phyloP scores from a whole-genome alignment of 1,140 invertebrate species.

The Gerris buenoi region DNA sequence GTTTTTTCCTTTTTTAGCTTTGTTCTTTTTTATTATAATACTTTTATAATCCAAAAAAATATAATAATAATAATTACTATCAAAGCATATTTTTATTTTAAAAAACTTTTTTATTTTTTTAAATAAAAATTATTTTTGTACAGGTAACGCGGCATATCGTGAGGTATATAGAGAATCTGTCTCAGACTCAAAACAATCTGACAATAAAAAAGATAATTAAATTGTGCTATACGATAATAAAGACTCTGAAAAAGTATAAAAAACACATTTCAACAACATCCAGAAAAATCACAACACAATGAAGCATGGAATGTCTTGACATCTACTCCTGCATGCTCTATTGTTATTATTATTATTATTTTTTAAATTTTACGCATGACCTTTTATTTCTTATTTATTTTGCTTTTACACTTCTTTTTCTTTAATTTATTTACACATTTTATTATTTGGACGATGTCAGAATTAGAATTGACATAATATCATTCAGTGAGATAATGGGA shows the following conservation, averaged over 20 bases:
- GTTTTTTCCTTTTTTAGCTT: not conserved
- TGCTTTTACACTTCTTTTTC: too few relatives aligned
- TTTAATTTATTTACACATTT: too few relatives aligned
- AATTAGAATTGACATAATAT: too few relatives aligned
- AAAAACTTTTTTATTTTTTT: not conserved
- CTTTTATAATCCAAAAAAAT: not conserved
- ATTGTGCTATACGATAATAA: not conserved
- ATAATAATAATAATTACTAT: not conserved
- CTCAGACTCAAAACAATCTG: not conserved
- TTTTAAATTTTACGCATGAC: too few relatives aligned
- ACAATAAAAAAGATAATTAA: not conserved
- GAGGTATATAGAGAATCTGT: not conserved
- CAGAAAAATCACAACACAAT: not conserved
- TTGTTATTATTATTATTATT: not conserved
- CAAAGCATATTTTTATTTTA: not conserved
- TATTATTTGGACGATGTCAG: too few relatives aligned
- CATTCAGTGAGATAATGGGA: too few relatives aligned
- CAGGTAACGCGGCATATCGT: not conserved
- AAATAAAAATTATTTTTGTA: not conserved
- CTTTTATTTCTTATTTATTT: too few relatives aligned
- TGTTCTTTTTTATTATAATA: not conserved
- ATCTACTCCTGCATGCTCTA: not conserved
- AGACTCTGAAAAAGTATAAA: too few relatives aligned
- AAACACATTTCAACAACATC: not conserved
- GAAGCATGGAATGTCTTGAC: not conserved